These are phyloP conservation scores for Netelia fuscicornis DNA, from an alignment of 2,888 invertebrate genomes.

Conservation along the genomic window DNA sequence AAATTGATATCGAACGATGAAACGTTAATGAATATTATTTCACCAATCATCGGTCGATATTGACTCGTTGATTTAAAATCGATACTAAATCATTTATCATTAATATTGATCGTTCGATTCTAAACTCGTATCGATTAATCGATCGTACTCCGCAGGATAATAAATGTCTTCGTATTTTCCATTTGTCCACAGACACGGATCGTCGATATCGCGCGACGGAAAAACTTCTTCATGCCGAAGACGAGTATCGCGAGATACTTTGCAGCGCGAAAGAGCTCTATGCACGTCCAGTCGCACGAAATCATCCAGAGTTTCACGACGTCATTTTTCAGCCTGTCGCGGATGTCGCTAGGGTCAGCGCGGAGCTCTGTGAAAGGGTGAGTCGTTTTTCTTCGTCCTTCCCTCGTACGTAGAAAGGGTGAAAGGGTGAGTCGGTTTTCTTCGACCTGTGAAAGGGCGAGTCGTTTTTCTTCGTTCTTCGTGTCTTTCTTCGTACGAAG, in stretches of 20 bases:
- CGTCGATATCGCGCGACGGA: slow-evolving; percentile 83
- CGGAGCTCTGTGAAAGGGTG: slow-evolving; percentile 81
- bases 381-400: slow-evolving; percentile 68
- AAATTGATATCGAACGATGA: background rate
- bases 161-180: background rate
- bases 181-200: slow-evolving; percentile 80
- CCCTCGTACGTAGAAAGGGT: background rate
- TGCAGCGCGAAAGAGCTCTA: slow-evolving; percentile 88
- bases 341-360: slow-evolving; percentile 79
- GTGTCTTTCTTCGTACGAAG: too few relatives aligned
- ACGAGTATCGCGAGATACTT: slow-evolving; percentile 85
- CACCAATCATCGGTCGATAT: background rate
- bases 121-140: background rate
- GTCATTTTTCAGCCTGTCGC: slow-evolving; percentile 81
- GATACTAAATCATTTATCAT: background rate
- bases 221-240: slow-evolving; percentile 84
- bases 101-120: too few relatives aligned
- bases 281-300: slow-evolving; percentile 86
- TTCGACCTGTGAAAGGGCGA: too few relatives aligned
- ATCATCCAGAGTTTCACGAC: slow-evolving; percentile 82
- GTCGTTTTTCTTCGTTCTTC: too few relatives aligned
- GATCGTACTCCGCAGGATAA: background rate
- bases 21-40: slow-evolving; percentile 4
- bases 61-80: background rate
- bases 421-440: too few relatives aligned